Evolutionary conservation across 2,113 vertebrate species (phyloP).

Genomic region (Phylloscopus trochilus): DNA sequence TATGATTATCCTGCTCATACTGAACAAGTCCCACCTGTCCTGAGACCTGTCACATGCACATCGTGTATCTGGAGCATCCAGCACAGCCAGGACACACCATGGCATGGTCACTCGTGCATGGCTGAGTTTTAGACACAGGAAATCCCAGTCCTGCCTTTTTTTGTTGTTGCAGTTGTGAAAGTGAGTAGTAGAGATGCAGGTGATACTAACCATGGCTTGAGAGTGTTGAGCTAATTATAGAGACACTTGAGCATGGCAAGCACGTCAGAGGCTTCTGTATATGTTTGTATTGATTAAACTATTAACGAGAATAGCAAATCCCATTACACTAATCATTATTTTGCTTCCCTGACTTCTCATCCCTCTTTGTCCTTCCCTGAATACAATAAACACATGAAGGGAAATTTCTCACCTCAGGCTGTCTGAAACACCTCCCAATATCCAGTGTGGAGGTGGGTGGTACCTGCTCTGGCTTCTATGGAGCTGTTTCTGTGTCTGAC

Average conservation of each 20-base stretch:
- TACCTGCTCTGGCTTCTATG: not conserved
- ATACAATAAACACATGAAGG: not conserved
- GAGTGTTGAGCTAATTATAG: not conserved
- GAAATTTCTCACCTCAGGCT: not conserved
- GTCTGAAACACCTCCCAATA: not conserved
- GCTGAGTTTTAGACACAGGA: not conserved
- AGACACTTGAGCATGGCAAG: not conserved
- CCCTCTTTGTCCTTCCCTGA: not conserved
- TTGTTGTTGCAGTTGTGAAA: not conserved
- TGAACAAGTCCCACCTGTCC: too few species aligned
- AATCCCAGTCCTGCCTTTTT: not conserved
- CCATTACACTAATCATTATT: not conserved
- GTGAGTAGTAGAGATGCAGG: not conserved
- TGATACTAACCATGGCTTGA: not conserved
- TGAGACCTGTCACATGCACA: accelerated
- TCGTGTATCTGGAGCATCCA: not conserved
- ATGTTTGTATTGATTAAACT: constrained; percentile 32
- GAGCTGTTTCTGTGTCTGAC: not conserved
- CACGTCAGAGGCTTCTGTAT: not conserved
- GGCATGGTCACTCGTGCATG: not conserved
- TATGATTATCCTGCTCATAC: not conserved
- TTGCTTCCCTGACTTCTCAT: not conserved
- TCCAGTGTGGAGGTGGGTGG: not conserved
- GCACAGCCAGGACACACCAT: not conserved
- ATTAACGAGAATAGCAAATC: constrained; percentile 28